Percentiles rank a stretch among this genome's conserved stretches.
phyloP scores from a whole-genome alignment of 2,888 invertebrate genomes.

The Idaea aversata region DNA sequence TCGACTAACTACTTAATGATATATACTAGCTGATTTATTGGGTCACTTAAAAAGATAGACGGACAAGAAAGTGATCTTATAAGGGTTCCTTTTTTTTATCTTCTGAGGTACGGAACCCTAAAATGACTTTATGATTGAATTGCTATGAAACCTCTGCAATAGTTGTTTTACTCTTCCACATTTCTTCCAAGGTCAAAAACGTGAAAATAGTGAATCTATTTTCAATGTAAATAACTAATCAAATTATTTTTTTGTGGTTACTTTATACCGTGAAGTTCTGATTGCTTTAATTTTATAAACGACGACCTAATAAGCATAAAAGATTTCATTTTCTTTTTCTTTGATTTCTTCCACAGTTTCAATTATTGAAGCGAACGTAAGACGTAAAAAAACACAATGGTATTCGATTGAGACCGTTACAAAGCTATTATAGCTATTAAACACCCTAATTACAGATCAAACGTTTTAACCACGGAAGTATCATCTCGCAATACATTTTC shows the following conservation, averaged over 20 bases:
- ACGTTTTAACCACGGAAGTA: slow-evolving; percentile 70
- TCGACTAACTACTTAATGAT: not conserved
- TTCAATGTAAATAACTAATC: slow-evolving; percentile 8
- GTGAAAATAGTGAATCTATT: not conserved
- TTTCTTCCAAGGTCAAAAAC: too few species aligned
- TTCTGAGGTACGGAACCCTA: too few species aligned
- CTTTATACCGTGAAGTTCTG: not conserved
- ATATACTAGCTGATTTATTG: too few species aligned
- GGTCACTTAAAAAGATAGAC: too few species aligned
- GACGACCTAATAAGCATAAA: slow-evolving; percentile 3
- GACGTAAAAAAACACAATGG: slow-evolving; percentile 61
- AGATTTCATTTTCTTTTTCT: slow-evolving; percentile 15
- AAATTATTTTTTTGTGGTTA: slow-evolving; percentile 6
- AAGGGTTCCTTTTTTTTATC: too few species aligned
- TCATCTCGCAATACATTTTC: slow-evolving; percentile 61
- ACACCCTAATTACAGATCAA: slow-evolving; percentile 76
- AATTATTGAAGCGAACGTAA: slow-evolving; percentile 49
- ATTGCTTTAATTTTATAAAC: slow-evolving; percentile 1
- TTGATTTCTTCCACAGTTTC: slow-evolving; percentile 48
- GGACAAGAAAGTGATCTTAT: too few species aligned
- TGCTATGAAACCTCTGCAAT: too few species aligned
- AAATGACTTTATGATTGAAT: too few species aligned
- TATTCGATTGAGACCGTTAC: slow-evolving; percentile 70
- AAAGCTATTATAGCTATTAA: slow-evolving; percentile 64
- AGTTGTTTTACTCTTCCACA: too few species aligned